Evolutionary conservation across 2,888 invertebrate species (phyloP).

Genomic region (Drosophila putrida): DNA sequence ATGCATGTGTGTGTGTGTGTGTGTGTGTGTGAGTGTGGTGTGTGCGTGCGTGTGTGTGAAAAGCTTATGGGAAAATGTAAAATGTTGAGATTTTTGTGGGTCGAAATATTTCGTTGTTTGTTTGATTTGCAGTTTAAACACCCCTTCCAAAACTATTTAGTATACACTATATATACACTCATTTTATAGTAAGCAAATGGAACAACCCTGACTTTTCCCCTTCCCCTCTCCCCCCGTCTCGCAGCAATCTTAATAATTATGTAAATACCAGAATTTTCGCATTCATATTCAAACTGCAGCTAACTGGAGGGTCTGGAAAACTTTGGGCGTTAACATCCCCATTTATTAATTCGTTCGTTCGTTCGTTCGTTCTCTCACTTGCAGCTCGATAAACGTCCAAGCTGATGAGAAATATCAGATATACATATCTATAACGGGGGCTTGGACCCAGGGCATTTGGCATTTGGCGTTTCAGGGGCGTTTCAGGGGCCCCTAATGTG

Average conservation of each 20-base stretch:
- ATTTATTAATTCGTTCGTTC: background rate
- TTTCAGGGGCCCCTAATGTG: constrained; percentile 55
- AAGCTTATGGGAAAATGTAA: constrained; percentile 30
- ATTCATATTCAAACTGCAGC: constrained; percentile 27
- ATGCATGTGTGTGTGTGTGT: background rate
- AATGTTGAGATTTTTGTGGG: constrained; percentile 32
- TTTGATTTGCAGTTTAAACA: constrained; percentile 19
- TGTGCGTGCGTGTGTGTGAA: constrained; percentile 14
- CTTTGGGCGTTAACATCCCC: constrained; percentile 33
- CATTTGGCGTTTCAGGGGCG: no score
- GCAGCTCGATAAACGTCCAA: constrained; percentile 4
- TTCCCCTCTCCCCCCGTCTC: background rate
- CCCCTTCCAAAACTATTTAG: background rate
- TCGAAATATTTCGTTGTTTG: constrained; percentile 21
- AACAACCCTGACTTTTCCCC: background rate
- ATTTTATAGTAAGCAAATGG: constrained; percentile 7
- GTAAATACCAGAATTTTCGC: constrained; percentile 38
- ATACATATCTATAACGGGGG: background rate
- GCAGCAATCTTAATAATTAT: constrained; percentile 26
- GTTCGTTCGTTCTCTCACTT: constrained; percentile 9
- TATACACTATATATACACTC: background rate
- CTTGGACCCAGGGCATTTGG: background rate
- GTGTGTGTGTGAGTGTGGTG: background rate
- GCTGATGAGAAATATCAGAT: background rate
- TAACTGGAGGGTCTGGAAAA: constrained; percentile 13